Base-by-base conservation (phyloP, 2,113 vertebrate species). In the Rhabdomys dilectus region DNA sequence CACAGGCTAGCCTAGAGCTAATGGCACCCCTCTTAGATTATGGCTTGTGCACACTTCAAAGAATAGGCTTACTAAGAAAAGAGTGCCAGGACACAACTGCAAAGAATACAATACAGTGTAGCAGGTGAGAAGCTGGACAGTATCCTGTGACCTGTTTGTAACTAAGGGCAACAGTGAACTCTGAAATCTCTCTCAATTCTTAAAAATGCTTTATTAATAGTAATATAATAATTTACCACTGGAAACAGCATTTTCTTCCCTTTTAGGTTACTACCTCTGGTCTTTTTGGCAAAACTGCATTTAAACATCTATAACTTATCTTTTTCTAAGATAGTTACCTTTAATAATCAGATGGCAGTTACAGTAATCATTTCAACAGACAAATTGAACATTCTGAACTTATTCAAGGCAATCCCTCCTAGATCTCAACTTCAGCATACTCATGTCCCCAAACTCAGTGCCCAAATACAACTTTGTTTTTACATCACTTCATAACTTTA, bases 21-120 rank as follows among this genome's bases (percentile, higher is more conserved):
- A 39, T 56, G 48, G 36, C 34, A 45, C 7, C 10, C 64, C n/a
- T 45, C 42, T 22, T 11, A 31, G 42, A 45, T 53, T 9, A 42
- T 1, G 48, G 24, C n/a, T 86, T 66, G 15, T 92, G 26, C 48
- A 84, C 1, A 91, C 73, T 85, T 85, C 31, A 56, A 80, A 80
- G 48, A 80, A 58, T 29, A 51, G 78, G 17, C 77, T 91, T 73
- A 92, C 8, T 51, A 81, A 91, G 48, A 53, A 88, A 85, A 95
- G 45, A 93, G 0, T 60, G 60, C 10, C 62, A 77, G 78, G 82
- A 68, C 13, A 81, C 21, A 34, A 94, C 48, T 82, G 75, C 12
- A 84, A 91, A 94, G 66, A 89, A 75, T 8, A 88, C 6, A 87
- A 39, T 45, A 15, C 42, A 88, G 24, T 87, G 60, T 91, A 91